phyloP scores from a whole-genome alignment of 2,888 invertebrate species.

The Drosophila phalerata region DNA sequence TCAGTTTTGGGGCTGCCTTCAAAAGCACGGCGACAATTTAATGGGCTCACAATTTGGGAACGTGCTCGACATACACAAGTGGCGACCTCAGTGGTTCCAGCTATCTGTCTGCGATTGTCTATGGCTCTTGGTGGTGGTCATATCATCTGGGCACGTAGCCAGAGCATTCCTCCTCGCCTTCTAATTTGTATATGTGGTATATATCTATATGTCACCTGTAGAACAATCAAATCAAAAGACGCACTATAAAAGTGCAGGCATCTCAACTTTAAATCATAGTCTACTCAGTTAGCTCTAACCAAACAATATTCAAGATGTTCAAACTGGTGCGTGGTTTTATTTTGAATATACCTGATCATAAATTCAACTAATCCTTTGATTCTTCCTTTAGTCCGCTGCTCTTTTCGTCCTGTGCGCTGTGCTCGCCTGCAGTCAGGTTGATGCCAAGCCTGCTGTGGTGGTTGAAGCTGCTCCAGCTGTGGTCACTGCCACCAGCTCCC shows the following conservation, averaged over 20 bases:
- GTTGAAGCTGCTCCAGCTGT: constrained; percentile 80
- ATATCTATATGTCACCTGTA: constrained; percentile 11
- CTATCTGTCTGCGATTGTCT: constrained; percentile 1
- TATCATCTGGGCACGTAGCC: constrained; percentile 59
- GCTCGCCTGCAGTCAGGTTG: constrained; percentile 85
- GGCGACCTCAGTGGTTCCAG: constrained; percentile 43
- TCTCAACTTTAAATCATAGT: constrained; percentile 56
- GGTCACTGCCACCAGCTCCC: constrained; percentile 88
- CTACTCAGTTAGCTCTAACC: constrained; percentile 62
- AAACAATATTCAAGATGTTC: constrained; percentile 76
- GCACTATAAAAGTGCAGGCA: constrained; percentile 74
- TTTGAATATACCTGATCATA: not conserved
- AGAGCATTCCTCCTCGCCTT: constrained; percentile 29
- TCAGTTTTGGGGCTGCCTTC: constrained; percentile 53
- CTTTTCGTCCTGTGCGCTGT: constrained; percentile 83
- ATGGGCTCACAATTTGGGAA: constrained; percentile 60
- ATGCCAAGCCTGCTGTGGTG: constrained; percentile 85
- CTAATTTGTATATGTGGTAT: constrained; percentile 1
- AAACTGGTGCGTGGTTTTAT: constrained; percentile 67
- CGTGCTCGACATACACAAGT: constrained; percentile 64
- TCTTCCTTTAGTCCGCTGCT: constrained; percentile 80
- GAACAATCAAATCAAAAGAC: constrained; percentile 40
- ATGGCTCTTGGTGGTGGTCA: constrained; percentile 21
- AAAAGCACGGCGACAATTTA: constrained; percentile 50
- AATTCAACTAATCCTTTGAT: constrained; percentile 1